A percentile compares a stretch with the other conserved stretches of the same genome.
Conservation (phyloP, 2,888 invertebrate genomes). For the Hypsopygia costalis region DNA sequence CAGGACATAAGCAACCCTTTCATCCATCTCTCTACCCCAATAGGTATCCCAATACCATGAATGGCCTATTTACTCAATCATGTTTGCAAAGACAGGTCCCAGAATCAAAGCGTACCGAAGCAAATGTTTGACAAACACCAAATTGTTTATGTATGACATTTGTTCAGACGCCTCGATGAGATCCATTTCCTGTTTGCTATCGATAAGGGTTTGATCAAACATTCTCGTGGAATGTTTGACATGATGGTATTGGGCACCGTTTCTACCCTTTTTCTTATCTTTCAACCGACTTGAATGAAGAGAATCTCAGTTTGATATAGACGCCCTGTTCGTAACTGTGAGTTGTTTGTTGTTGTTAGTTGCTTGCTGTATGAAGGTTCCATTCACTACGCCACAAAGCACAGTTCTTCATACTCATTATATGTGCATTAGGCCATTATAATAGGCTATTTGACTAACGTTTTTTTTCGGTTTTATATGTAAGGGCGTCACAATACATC, state of each 20-base stretch:
- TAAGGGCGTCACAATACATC: no score
- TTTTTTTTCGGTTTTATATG: no score
- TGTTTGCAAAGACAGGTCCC: constrained; percentile 34
- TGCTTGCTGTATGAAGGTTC: no score
- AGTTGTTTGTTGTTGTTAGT: no score
- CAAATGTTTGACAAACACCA: constrained; percentile 39
- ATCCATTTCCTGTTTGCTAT: constrained; percentile 50
- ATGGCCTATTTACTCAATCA: constrained; percentile 13
- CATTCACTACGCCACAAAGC: no score
- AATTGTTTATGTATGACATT: constrained; percentile 36
- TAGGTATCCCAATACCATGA: constrained; percentile 6
- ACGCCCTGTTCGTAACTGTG: no score
- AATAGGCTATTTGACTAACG: no score
- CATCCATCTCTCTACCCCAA: neutral
- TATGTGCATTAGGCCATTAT: no score
- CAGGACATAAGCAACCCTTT: no score
- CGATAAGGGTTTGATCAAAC: constrained; percentile 53
- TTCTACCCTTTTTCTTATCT: constrained; percentile 1
- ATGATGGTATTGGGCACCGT: constrained; percentile 12
- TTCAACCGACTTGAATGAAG: no score
- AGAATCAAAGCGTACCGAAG: constrained; percentile 41
- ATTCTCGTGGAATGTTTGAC: constrained; percentile 40
- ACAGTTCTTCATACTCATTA: no score
- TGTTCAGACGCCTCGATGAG: constrained; percentile 34
- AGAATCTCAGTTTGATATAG: no score